Base-by-base conservation (phyloP, 2,113 vertebrate species). In the Scomber scombrus region DNA sequence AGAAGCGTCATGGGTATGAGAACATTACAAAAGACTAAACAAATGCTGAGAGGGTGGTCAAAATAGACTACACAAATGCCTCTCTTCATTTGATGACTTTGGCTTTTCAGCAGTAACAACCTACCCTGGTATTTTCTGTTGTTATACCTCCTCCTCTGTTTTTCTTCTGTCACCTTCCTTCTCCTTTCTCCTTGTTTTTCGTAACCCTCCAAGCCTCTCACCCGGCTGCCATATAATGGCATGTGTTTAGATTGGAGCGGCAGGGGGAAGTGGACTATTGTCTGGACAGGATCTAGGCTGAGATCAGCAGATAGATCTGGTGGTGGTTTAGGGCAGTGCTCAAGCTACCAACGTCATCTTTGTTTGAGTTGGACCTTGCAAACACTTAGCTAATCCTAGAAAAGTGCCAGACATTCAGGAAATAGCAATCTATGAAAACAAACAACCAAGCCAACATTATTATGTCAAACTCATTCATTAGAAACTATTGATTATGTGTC, bases 211-310 rank as follows among this genome's bases (percentile, higher is more conserved):
- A 67, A 62, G 71, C 84, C 75, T 69, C 83, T 85, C 57, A 19
- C 80, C 18, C 54, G 23, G 85, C 87, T 86, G 76, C 71, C 46
- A 26, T 86, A 72, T 85, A 88, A 91, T 82, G 90, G 87, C 68
- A 54, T 78, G 83, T 94, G 93, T 95, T 95, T 93, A 90, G 72
- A 92, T 92, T 93, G 84, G 92, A 90, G 90, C 90, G 89, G 88
- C 81, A 62, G 67, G 65, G 89, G 93, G 87, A 94, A 94, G 89
- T 69, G 54, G 83, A 71, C 81, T 81, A 93, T 95, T 93, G 94
- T 95, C 93, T 95, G 95, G 92, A 95, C 94, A 94, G 94, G 94
- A 95, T 96, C 94, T 93, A 14, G 71, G 85, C 85, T 75, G 73
- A 93, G 94, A 95, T 95, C 85, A 86, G 75, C 81, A 82, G 81